Conservation (phyloP, 2,797 vertebrate species). For the Ibycter americanus region DNA sequence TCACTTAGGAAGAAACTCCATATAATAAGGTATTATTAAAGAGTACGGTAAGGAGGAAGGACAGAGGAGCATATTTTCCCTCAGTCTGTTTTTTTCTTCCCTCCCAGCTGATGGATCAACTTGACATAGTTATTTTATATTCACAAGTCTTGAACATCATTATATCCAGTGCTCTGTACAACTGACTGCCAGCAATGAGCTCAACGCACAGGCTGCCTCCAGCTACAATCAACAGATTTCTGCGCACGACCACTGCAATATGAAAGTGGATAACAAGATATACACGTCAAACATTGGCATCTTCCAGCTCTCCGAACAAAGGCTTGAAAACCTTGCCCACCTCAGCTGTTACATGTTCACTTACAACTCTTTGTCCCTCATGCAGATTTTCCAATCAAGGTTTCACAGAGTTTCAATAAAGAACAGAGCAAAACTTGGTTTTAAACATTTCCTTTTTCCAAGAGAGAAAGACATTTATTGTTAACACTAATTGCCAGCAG, state of each 20-base stretch:
- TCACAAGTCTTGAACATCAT: neutral
- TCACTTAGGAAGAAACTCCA: neutral
- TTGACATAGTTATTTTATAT: neutral
- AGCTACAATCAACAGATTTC: neutral
- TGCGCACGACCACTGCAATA: neutral
- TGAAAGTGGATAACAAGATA: neutral
- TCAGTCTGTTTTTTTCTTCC: neutral
- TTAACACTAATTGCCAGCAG: neutral
- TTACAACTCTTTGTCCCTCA: neutral
- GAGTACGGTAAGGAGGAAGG: neutral
- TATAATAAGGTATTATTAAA: neutral
- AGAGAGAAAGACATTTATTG: neutral
- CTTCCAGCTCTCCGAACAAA: neutral
- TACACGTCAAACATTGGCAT: neutral
- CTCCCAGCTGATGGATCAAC: conserved; percentile 21
- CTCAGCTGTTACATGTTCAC: neutral
- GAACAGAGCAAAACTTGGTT: neutral
- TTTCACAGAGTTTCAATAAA: neutral
- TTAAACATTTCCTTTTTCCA: neutral
- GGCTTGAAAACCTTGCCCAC: neutral
- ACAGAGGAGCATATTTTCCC: neutral
- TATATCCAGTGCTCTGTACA: neutral
- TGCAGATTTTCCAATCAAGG: neutral
- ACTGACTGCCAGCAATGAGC: neutral
- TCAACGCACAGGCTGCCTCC: neutral